These are phyloP conservation scores for Megaceryle maxima DNA, from an alignment of 2,113 vertebrate species.

Conservation along the genomic window DNA sequence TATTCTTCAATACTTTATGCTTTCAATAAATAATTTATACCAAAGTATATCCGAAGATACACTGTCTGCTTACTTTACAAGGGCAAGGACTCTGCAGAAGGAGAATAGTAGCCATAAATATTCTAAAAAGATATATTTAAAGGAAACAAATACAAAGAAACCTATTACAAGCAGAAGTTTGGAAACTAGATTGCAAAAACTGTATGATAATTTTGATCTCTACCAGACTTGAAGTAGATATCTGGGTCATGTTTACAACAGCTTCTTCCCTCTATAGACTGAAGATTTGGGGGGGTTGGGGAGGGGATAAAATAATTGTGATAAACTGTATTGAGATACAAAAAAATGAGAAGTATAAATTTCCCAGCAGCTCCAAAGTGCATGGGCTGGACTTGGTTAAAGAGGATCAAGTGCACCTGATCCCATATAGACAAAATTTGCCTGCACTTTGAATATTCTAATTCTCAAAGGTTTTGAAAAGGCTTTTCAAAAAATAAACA, in stretches of 20 bases:
- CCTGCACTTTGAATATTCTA: neutral
- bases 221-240: constrained; percentile 6
- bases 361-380: neutral
- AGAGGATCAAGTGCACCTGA: neutral
- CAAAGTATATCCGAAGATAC: neutral
- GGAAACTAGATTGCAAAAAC: constrained; percentile 2
- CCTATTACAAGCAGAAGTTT: constrained; percentile 14
- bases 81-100: neutral
- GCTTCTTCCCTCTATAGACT: neutral
- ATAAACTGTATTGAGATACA: neutral
- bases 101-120: constrained; percentile 26
- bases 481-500: neutral
- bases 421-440: neutral
- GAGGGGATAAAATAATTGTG: neutral
- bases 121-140: constrained; percentile 34
- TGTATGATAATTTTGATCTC: constrained; percentile 19
- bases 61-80: neutral
- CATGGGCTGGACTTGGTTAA: neutral
- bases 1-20: constrained; percentile 56
- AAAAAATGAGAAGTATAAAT: neutral
- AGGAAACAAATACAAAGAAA: constrained; percentile 13
- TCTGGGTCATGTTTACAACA: constrained; percentile 50
- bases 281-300: neutral
- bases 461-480: neutral
- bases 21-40: constrained; percentile 51